phyloP scores from a whole-genome alignment of 2,113 vertebrate genomes.

The Grammomys surdaster region DNA sequence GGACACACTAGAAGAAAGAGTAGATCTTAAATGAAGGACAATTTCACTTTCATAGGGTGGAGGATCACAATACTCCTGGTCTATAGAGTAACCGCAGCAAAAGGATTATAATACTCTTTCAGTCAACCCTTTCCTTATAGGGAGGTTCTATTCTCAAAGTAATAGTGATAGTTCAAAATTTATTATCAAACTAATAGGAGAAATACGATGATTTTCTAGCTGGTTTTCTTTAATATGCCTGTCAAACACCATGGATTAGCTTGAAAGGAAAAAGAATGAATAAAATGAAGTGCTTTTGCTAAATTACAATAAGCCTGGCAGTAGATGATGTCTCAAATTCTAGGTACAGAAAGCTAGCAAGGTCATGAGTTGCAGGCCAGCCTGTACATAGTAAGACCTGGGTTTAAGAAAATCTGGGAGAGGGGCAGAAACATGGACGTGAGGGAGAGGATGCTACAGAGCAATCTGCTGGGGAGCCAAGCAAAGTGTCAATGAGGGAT shows the following conservation, averaged over 20 bases:
- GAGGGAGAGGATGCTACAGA: conserved; percentile 20
- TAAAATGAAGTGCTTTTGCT: conserved; percentile 14
- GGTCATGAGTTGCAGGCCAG: neutral
- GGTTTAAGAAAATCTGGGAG: neutral
- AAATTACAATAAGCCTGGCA: neutral
- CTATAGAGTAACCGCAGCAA: neutral
- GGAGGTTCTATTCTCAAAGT: neutral
- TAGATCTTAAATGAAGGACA: conserved; percentile 62
- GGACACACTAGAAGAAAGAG: conserved; percentile 58
- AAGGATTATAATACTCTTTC: neutral
- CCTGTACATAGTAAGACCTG: neutral
- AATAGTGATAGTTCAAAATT: neutral
- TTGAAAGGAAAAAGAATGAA: conserved; percentile 45
- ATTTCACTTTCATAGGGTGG: neutral
- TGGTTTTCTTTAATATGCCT: conserved; percentile 15
- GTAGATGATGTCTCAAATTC: neutral
- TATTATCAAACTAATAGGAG: conserved; percentile 6
- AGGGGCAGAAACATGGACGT: neutral
- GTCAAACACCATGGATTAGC: conserved; percentile 26
- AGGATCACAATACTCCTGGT: neutral
- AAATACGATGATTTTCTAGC: conserved; percentile 34
- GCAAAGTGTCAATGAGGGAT: conserved; percentile 43
- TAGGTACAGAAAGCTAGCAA: neutral
- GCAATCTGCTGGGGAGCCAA: conserved; percentile 28
- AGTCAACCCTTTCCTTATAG: conserved; percentile 16